phyloP scores from a whole-genome alignment of 2,113 vertebrate species.

The Pontoporia blainvillei region DNA sequence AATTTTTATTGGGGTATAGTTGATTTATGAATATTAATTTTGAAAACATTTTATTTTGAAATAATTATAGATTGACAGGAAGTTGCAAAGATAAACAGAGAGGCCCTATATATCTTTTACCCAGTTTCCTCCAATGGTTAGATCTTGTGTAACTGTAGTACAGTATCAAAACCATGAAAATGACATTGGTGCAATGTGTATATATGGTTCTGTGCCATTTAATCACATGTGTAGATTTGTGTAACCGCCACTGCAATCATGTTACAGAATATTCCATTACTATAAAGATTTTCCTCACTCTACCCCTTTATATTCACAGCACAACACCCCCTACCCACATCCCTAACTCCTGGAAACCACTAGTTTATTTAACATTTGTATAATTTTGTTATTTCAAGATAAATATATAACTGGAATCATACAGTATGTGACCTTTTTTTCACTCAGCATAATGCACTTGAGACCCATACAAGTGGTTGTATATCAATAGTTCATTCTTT shows the following conservation, averaged over 20 bases:
- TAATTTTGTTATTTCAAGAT: constrained; percentile 3
- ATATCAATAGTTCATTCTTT: neutral
- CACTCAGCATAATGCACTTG: neutral
- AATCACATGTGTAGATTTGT: neutral
- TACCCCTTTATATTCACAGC: neutral
- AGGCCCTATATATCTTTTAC: neutral
- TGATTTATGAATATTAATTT: neutral
- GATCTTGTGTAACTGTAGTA: neutral
- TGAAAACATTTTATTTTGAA: neutral
- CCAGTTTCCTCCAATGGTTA: neutral
- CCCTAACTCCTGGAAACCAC: neutral
- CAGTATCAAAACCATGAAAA: neutral
- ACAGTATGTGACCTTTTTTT: neutral
- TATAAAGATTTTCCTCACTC: neutral
- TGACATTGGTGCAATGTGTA: neutral
- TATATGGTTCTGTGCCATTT: neutral
- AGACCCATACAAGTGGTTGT: neutral
- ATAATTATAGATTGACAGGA: neutral
- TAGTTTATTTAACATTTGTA: neutral
- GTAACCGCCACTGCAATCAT: neutral
- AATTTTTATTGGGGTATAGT: neutral
- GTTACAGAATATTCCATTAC: neutral
- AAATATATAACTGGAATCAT: neutral
- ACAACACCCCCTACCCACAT: neutral
- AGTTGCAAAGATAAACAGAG: neutral